A percentile compares a stretch with the other conserved stretches of the same genome.
phyloP scores from a whole-genome alignment of 2,113 vertebrate species.

The Heterotilapia buettikoferi region DNA sequence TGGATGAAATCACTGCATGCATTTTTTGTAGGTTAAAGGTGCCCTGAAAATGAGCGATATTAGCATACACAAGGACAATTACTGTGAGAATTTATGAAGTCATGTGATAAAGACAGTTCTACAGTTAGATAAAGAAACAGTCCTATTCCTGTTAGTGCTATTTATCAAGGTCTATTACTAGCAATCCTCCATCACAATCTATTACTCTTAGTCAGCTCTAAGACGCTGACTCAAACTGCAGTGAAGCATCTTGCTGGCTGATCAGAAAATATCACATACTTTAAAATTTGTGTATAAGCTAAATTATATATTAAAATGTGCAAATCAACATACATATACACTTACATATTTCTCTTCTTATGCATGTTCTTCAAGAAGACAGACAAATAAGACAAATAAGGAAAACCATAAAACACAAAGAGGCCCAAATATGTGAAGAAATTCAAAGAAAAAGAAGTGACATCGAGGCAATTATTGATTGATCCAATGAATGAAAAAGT shows the following conservation, averaged over 20 bases:
- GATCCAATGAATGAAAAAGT: not conserved
- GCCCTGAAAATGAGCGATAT: not conserved
- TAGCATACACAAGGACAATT: not conserved
- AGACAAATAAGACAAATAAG: not conserved
- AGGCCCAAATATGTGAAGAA: not conserved
- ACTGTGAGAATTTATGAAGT: not conserved
- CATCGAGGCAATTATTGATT: slow-evolving; percentile 62
- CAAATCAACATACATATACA: slow-evolving; percentile 66
- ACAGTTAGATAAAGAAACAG: not conserved
- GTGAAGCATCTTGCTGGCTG: slow-evolving; percentile 16
- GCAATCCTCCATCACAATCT: not conserved
- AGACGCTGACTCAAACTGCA: not conserved
- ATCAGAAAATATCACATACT: not conserved
- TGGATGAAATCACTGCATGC: not conserved
- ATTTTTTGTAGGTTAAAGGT: not conserved
- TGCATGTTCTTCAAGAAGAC: not conserved
- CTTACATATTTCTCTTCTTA: not conserved
- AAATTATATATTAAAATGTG: slow-evolving; percentile 73
- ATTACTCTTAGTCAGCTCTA: not conserved
- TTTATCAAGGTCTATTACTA: not conserved
- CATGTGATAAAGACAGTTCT: not conserved
- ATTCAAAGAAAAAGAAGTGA: not conserved
- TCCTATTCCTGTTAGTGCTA: slow-evolving; percentile 31
- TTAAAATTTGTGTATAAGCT: not conserved
- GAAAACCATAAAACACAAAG: not conserved